Base-by-base conservation (phyloP, 2,888 invertebrate genomes). In the Torymus auratus region DNA sequence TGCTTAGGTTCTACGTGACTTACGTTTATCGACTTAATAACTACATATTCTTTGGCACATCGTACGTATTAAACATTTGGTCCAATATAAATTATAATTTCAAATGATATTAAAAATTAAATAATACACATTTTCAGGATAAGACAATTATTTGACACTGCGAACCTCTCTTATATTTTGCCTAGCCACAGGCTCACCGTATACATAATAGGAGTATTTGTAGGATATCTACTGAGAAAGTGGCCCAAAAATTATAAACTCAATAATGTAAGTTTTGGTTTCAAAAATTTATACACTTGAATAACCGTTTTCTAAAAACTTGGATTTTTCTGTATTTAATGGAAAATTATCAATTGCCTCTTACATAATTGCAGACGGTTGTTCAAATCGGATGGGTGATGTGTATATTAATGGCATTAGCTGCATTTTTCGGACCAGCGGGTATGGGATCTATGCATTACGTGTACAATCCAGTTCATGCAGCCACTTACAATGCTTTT, bases 401-500 rank as follows among this genome's bases (percentile, higher is more conserved):
- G 0, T 92, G 93, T 3, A 87, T 91, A 0, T 82, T 92, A 11
- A 92, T 93, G 88, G 91, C 93, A 52, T 86, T 93, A 12, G 90
- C 90, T 5, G 93, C 94, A 0, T 91, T 94, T 73, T 88, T 94
- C 80, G 94, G 93, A 0, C 94, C 94, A 2, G 92, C 94, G 0
- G 92, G 92, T 68, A 95, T 95, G 94, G 94, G 94, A 0, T 91
- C 92, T 65, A 92, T 93, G 56, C 89, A 92, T 85, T 94, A 95
- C 84, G 89, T 92, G 10, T 95, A 95, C 84, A 92, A 94, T 86
- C 92, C 94, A 0, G 90, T 91, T 2, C 93, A 95, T 88, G 94
- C 94, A 0, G 95, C 94, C 3, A 92, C 92, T 85, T 95, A 95
- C 86, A 94, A 95, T 14, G 94, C 95, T 2, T 94, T 95, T 84